Base-by-base conservation (phyloP, 2,113 vertebrate genomes). In the Dascyllus trimaculatus region DNA sequence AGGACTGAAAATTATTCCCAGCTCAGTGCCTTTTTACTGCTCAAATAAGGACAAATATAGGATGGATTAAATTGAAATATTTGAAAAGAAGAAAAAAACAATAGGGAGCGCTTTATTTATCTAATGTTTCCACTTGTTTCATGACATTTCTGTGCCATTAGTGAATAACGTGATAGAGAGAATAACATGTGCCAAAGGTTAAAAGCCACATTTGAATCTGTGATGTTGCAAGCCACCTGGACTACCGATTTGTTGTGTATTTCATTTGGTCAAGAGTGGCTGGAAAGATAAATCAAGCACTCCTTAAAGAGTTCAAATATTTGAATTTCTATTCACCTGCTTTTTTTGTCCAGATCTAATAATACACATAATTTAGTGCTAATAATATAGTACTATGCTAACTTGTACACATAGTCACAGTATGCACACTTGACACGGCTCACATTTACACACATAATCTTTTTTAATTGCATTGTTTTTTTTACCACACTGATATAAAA, bases 11-110 rank as follows among this genome's bases (percentile, higher is more conserved):
- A 71, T 67, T 24, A 59, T 81, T 87, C 75, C 71, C 78, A 87
- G 83, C 86, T 90, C 80, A 91, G 93, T 94, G 93, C 92, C 93
- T 93, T 94, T 82, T 84, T 75, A 80, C 75, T 60, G 76, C 68
- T 87, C 60, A 74, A 71, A 82, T 82, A 81, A 75, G 85, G 74
- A 88, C 79, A 80, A 70, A 61, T 19, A 64, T 65, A 60, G 74
- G 56, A 83, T 72, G 56, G 60, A 75, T 75, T 58, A 1, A 67
- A 84, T 90, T 79, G 1, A 64, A 69, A 82, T 85, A 87, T 81
- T 60, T 75, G 35, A 66, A 46, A 53, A 46, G 2, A 5, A 15
- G 38, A n/a, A 25, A 46, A 62, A 68, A 48, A 26, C 46, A 29
- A 38, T 1, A 25, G 60, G 46, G 53, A 69, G 56, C 3, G 2